phyloP scores from a whole-genome alignment of 1,140 invertebrate genomes.

The Drosophila repleta region DNA sequence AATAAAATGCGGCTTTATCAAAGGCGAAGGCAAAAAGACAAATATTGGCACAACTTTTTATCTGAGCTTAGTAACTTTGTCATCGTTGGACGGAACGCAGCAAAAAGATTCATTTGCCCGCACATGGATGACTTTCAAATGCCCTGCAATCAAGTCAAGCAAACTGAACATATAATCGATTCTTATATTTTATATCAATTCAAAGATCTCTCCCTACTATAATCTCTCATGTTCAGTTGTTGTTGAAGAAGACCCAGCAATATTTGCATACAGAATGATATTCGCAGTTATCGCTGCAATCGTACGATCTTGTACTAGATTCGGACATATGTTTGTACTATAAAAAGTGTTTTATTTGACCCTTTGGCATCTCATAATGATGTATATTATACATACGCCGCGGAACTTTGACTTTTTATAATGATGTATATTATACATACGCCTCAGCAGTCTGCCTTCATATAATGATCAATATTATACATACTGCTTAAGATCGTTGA shows the following conservation, averaged over 20 bases:
- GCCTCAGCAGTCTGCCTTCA: neutral
- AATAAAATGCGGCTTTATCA: conserved; percentile 65
- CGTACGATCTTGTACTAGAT: neutral
- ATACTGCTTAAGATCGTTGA: conserved; percentile 4
- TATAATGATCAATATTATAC: conserved; percentile 6
- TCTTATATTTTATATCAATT: no score
- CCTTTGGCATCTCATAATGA: neutral
- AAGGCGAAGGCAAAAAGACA: conserved; percentile 55
- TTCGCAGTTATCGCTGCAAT: no score
- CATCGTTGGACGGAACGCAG: conserved; percentile 20
- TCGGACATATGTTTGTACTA: neutral
- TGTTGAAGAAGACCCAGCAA: no score
- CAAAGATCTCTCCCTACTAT: no score
- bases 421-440: conserved; percentile 7
- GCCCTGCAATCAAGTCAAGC: neutral
- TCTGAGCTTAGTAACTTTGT: conserved; percentile 62
- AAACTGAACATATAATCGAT: neutral
- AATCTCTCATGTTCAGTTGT: no score
- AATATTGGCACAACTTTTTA: conserved; percentile 74
- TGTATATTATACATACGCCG: conserved; percentile 1
- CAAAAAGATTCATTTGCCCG: neutral
- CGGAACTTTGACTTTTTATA: conserved; percentile 1
- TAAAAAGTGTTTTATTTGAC: neutral
- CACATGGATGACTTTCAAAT: conserved; percentile 1
- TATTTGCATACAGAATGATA: no score